Evolutionary conservation across 2,888 invertebrate species (phyloP), one percentile per base, ranked within the genome.

Genomic region (Hydriomena furcata): DNA sequence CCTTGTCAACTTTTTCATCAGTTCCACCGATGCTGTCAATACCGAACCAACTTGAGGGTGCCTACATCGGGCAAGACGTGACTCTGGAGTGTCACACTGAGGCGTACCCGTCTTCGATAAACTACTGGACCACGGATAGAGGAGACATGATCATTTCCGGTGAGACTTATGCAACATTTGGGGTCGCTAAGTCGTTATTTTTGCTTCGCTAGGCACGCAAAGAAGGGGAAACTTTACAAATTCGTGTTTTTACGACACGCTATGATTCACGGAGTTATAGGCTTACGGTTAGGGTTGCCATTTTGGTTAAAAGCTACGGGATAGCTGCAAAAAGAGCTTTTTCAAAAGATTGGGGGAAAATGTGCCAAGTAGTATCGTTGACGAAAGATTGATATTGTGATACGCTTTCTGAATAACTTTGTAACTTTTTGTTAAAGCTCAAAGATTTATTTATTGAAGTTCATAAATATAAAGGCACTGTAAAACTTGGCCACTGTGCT

Each of bases 11-110:
- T 40, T 55, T 58, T 61, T 24, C 25, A 32, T 58, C 90, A 97
- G 97, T 97, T 93, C 97, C 97, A 7, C 97, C 97, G 28, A 97
- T 97, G 97, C 92, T 98, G 74, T 96, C 97, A 55, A 97, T 98
- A 79, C 96, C 97, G 21, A 97, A 97, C 91, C 97, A 97, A 86
- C 91, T 97, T 81, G 97, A 97, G 82, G 97, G 95, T 25, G 97
- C 97, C 46, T 96, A 96, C 82, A 86, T 96, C 58, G 97, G 97
- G 1, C 97, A 97, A 83, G 96, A 97, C 77, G 96, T 97, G 50
- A 94, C 95, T 25, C 88, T 97, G 58, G 97, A 96, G 83, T 97
- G 97, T 79, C 95, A 96, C 82, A 97, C 97, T 0, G 97, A 98
- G 84, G 97, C 97, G 37, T 97, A 96, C 84, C 98, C 98, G 31